Evolutionary conservation across 2,113 vertebrate species (phyloP), one percentile per base, ranked within the genome.

Genomic region (Oncorhynchus mykiss): DNA sequence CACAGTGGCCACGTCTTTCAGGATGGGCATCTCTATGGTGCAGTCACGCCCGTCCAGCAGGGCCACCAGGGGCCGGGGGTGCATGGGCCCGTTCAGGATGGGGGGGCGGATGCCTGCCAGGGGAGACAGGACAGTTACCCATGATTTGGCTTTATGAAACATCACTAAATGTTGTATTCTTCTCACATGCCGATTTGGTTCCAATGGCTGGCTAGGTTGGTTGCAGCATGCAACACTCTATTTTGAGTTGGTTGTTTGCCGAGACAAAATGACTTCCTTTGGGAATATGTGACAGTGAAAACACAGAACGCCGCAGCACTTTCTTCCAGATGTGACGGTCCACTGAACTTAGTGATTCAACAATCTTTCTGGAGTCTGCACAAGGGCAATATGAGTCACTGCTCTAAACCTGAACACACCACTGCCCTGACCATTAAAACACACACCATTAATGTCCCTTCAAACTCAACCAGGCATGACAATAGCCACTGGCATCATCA

Each of bases 11-110:
- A 96, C 95, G 85, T 97, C 96, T 88, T 97, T 97, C 80, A 97
- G 88, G 84, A 97, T 96, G 71, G 96, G 96, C 96, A 97, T 97
- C 86, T 97, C 96, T 86, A 97, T 95, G 29, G 96, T 96, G 88
- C 96, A 97, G 82, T 97, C 96, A 1, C 96, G 94, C 75, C 96
- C 96, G 74, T 97, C 96, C 82, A 97, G 87, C 73, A 97, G 94
- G 0, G 96, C 96, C 85, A 97, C 96, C 85, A 97, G 92, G 14
- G 96, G 96, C 82, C 96, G 94, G 1, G 95, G 93, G 70, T 96
- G 95, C 96, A 97, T 96, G 3, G 95, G 95, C 84, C 95, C 95
- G 80, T 97, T 97, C 77, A 96, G 90, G 88, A 95, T 94, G 4
- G 96, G 95, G 84, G 96, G 95, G 88, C 96, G 92, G 85, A 97